Base-by-base conservation (phyloP, 2,113 vertebrate species). In the Ciconia boyciana region DNA sequence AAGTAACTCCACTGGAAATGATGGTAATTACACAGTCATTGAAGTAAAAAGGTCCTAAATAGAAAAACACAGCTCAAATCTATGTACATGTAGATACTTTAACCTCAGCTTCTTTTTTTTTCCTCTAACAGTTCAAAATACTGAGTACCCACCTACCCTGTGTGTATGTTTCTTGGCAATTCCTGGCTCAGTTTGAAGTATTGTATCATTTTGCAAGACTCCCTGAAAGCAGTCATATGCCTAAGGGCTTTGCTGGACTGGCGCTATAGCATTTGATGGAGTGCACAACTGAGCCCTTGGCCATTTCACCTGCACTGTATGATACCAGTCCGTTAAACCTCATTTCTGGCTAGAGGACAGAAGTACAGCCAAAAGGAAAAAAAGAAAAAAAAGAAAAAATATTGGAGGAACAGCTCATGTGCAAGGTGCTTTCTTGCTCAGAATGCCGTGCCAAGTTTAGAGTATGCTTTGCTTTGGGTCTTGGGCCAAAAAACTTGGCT, bases 1-100 rank as follows among this genome's bases (percentile, higher is more conserved):
- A 97, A 95, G 94, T 89, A 94, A 89, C 84, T 97, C 49, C 95
- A 88, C 72, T 94, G 75, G 90, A 98, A 98, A 90, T 81, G 5
- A 41, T 76, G 65, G 84, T 89, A 97, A 98, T 97, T 97, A 95
- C 94, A 52, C 11, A 83, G 75, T 36, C 46, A 77, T n/a, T 39
- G 89, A 92, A 94, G 89, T 78, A 49, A 91, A 96, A 95, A 75
- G 7, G 71, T 79, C 89, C 76, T 88, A 96, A 97, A 96, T 68
- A 97, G 86, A 96, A 96, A 89, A 81, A 62, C 39, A 39, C n/a
- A 62, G 49, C 58, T 91, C 43, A 91, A 72, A 48, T 49, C 89
- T 90, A n/a, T 34, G 60, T 34, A 43, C 69, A 25, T 12, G 62
- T 17, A 70, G 34, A 48, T 48, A 31, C 44, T 81, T 76, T 72